phyloP scores from a whole-genome alignment of 2,797 vertebrate genomes.

The Pseudochromis fuscus region DNA sequence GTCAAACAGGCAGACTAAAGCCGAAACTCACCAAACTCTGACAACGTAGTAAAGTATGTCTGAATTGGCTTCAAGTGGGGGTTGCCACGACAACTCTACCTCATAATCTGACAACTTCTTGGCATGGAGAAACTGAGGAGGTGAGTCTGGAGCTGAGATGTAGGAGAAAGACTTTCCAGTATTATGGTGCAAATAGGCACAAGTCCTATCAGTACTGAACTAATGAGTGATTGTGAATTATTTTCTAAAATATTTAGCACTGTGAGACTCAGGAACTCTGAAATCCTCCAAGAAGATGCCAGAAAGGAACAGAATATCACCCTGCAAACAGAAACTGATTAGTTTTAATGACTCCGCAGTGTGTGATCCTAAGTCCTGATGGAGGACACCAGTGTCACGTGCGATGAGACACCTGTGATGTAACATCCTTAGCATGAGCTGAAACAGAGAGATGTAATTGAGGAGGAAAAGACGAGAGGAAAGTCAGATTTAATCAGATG shows the following conservation, averaged over 20 bases:
- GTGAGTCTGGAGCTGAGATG: conserved; percentile 92
- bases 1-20: conserved; percentile 10
- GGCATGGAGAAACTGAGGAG: conserved; percentile 89
- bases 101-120: conserved; percentile 93
- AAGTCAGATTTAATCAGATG: conserved; percentile 59
- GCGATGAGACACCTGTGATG: conserved; percentile 63
- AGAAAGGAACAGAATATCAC: conserved; percentile 13
- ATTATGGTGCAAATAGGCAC: conserved; percentile 32
- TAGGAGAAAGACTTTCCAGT: conserved; percentile 75
- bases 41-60: conserved; percentile 94
- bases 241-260: conserved; percentile 19
- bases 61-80: conserved; percentile 92
- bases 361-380: conserved; percentile 20
- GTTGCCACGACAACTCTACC: conserved; percentile 94
- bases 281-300: neutral
- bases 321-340: conserved; percentile 65
- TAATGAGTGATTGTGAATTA: conserved; percentile 8
- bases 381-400: conserved; percentile 4
- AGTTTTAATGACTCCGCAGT: conserved; percentile 27
- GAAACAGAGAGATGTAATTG: conserved; percentile 56
- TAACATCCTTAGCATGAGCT: conserved; percentile 59
- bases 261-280: conserved; percentile 27
- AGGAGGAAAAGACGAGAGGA: conserved; percentile 43
- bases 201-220: conserved; percentile 7
- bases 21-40: conserved; percentile 92